A percentile compares a stretch with the other conserved stretches of the same genome.
These are phyloP conservation scores for Dyspetes luteomarginatus DNA, from an alignment of 2,888 invertebrate genomes.

Conservation along the genomic window DNA sequence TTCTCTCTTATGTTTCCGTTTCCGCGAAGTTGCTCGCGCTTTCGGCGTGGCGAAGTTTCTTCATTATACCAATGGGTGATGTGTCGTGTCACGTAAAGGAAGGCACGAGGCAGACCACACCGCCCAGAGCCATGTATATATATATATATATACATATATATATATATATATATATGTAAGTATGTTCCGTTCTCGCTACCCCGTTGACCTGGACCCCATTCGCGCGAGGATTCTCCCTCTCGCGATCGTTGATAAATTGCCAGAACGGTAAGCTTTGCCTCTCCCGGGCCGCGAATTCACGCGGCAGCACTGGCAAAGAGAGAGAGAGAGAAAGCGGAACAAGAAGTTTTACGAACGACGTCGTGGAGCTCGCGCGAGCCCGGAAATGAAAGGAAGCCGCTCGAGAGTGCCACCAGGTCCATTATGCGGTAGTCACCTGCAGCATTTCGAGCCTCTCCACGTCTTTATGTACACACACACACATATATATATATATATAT, in stretches of 20 bases:
- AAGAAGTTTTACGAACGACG: conserved; percentile 47
- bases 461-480: background rate
- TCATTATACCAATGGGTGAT: conserved; percentile 74
- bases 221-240: conserved; percentile 33
- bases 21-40: conserved; percentile 36
- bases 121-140: conserved; percentile 7
- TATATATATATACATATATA: conserved; percentile 70
- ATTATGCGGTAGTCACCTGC: conserved; percentile 68
- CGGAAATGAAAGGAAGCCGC: conserved; percentile 60
- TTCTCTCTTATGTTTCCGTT: conserved; percentile 53
- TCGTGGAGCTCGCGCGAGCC: conserved; percentile 24
- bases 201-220: conserved; percentile 26
- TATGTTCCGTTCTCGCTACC: conserved; percentile 48
- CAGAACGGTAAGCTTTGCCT: conserved; percentile 50
- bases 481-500: background rate
- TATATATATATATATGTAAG: conserved; percentile 64
- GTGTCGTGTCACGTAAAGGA: conserved; percentile 68
- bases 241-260: conserved; percentile 65
- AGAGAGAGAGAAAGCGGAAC: conserved; percentile 35
- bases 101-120: conserved; percentile 53
- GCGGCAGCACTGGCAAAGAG: background rate
- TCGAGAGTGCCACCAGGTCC: conserved; percentile 55
- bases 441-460: conserved; percentile 38
- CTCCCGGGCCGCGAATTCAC: conserved; percentile 37
- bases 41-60: conserved; percentile 70